Evolutionary conservation across 2,113 vertebrate species (phyloP), one percentile per base, ranked within the genome.

Genomic region (Erythrolamprus reginae): DNA sequence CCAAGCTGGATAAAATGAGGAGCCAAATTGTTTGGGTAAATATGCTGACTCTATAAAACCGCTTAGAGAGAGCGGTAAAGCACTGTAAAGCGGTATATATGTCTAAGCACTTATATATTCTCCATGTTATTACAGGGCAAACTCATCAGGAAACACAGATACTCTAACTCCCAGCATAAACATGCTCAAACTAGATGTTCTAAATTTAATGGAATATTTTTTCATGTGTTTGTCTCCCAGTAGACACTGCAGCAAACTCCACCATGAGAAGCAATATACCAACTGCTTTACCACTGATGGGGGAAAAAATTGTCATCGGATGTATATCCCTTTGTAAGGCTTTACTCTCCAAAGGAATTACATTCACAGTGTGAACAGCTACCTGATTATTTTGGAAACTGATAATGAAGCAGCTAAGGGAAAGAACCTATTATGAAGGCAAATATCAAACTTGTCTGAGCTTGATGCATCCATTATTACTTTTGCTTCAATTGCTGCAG

Each of bases 401-500:
- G 77, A 65, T 88, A 94, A 95, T 47, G 77, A 94, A 91, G 93
- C 91, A 92, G 48, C 38, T 86, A 84, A 33, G 12, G 58, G 94
- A 90, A 95, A 90, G 45, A 51, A 0, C 1, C 23, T 3, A 90
- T 93, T 93, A 93, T 47, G 56, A 92, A 94, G 89, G 47, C 92
- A 91, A 93, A 95, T 87, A 53, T 1, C 3, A 90, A 33, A 10
- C 90, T 93, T 92, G 92, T 55, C 88, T 88, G 87, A 93, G 86
- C 93, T 93, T 92, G 92, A 84, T 51, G 88, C 93, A 95, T 91
- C 88, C 93, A 93, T n/a, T 91, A 88, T 85, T 82, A 45, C 48
- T 89, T 93, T 93, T 91, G 93, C 38, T 90, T 94, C 77, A 90
- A 50, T 70, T 88, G 70, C 89, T 28, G 45, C 12, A 52, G 45